Conservation (phyloP, 2,888 invertebrate species). For the Calliopum simillimum region DNA sequence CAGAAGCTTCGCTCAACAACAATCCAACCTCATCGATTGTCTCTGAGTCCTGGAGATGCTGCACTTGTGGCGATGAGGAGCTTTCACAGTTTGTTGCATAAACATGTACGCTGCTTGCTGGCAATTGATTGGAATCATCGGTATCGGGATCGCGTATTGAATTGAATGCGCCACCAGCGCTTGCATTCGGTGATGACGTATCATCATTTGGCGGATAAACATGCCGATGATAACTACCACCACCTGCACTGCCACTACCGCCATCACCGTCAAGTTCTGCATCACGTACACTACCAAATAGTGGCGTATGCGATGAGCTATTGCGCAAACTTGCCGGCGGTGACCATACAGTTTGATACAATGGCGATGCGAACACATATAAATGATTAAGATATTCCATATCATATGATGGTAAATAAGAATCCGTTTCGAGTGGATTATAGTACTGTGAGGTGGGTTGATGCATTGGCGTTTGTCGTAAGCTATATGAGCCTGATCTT, state of each 20-base stretch:
- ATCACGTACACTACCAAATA: conserved; percentile 65
- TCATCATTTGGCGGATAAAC: conserved; percentile 67
- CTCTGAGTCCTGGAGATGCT: conserved; percentile 58
- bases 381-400: conserved; percentile 66
- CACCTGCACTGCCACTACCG: conserved; percentile 47
- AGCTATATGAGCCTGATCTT: conserved; percentile 65
- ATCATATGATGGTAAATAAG: conserved; percentile 67
- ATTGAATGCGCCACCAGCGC: conserved; percentile 63
- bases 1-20: conserved; percentile 55
- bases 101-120: conserved; percentile 58
- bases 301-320: conserved; percentile 65
- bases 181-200: conserved; percentile 65
- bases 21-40: conserved; percentile 53
- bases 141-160: conserved; percentile 65
- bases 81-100: conserved; percentile 66
- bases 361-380: conserved; percentile 67
- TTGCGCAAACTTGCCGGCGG: conserved; percentile 65
- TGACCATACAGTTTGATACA: conserved; percentile 67
- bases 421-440: conserved; percentile 67
- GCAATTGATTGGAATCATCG: conserved; percentile 64
- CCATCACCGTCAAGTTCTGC: conserved; percentile 63
- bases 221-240: conserved; percentile 61
- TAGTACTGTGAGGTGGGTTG: conserved; percentile 65
- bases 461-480: conserved; percentile 67
- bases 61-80: conserved; percentile 64